Conservation (phyloP, 1,140 invertebrate species). For the Rhizoglyphus robini region DNA sequence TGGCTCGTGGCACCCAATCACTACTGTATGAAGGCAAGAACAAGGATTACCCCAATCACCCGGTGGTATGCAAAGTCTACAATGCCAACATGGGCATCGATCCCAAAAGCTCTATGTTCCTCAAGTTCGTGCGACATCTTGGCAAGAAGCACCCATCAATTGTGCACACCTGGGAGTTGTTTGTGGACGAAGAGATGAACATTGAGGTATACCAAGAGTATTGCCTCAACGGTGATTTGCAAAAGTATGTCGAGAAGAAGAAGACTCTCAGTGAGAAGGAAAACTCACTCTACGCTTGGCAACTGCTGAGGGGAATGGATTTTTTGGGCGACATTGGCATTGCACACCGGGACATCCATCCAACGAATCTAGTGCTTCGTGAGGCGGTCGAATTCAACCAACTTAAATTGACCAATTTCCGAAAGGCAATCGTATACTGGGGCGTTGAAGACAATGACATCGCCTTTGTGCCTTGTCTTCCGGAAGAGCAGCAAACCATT, state of each 20-base stretch:
- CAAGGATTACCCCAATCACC: too few relatives aligned
- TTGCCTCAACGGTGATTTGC: neutral
- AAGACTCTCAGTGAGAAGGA: neutral
- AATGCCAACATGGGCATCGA: too few relatives aligned
- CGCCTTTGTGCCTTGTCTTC: neutral
- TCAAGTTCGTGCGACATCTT: slow-evolving; percentile 8
- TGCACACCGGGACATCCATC: slow-evolving; percentile 9
- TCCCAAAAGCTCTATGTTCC: neutral
- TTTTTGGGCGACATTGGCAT: too few relatives aligned
- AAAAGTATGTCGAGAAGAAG: neutral
- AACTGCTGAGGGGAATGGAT: neutral
- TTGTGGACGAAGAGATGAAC: neutral
- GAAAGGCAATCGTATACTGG: slow-evolving; percentile 1
- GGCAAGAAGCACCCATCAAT: slow-evolving; percentile 14
- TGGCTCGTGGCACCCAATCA: too few relatives aligned
- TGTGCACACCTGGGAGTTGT: slow-evolving; percentile 8
- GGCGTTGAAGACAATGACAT: neutral
- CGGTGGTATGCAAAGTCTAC: too few relatives aligned
- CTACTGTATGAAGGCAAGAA: too few relatives aligned
- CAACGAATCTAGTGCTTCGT: neutral
- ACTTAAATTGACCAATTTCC: slow-evolving; percentile 1
- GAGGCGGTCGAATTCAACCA: neutral
- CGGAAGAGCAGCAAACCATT: neutral
- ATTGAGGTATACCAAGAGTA: slow-evolving; percentile 6
- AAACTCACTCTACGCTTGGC: neutral